These are phyloP conservation scores for Actinia tenebrosa DNA, from an alignment of 64 coral and sea anemone genomes.

Conservation along the genomic window DNA sequence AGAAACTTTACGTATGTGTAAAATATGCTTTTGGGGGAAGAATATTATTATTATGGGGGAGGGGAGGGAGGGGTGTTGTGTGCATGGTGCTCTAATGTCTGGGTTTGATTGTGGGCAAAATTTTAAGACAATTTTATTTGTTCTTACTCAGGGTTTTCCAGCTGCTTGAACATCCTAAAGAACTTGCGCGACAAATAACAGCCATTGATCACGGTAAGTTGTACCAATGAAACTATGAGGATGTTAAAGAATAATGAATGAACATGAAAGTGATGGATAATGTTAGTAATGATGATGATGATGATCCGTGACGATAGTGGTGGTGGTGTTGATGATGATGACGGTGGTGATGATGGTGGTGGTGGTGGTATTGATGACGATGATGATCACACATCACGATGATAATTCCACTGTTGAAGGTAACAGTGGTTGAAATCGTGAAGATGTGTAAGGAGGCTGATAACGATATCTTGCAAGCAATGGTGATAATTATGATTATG, in stretches of 20 bases:
- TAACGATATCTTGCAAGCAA: no score
- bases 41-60: no score
- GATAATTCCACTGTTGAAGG: no score
- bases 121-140: background rate
- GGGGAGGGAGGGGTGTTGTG: no score
- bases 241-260: background rate
- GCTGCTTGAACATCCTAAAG: constrained; percentile 73
- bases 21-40: background rate
- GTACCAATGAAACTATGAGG: background rate
- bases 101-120: background rate
- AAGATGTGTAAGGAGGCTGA: no score
- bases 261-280: background rate
- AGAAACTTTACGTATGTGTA: constrained; percentile 83
- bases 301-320: background rate
- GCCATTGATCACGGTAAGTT: constrained; percentile 82
- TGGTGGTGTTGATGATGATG: background rate
- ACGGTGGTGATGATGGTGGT: no score
- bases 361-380: no score
- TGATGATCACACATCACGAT: no score
- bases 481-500: no score
- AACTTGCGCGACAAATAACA: constrained; percentile 89
- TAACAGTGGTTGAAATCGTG: no score
- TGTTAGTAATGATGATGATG: background rate
- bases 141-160: constrained; percentile 39
- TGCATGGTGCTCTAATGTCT: no score